Evolutionary conservation across 2,797 vertebrate genomes (phyloP).

Genomic region (Scyliorhinus canicula): DNA sequence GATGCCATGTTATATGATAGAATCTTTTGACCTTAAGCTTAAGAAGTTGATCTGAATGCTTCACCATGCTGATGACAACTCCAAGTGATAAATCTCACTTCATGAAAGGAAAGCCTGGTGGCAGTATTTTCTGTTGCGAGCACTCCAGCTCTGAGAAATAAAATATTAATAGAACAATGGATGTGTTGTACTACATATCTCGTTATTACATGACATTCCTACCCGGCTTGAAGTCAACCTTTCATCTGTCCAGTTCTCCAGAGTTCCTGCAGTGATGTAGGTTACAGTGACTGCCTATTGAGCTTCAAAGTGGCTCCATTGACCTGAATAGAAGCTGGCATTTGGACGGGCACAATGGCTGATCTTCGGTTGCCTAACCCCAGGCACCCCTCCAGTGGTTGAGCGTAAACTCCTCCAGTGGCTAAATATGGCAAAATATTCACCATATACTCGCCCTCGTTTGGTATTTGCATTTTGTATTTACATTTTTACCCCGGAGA

Average conservation of each 20-base stretch:
- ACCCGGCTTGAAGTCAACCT: neutral
- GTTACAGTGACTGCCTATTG: neutral
- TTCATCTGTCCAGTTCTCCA: neutral
- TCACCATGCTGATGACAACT: neutral
- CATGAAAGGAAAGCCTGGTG: neutral
- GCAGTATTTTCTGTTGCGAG: neutral
- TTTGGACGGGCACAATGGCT: neutral
- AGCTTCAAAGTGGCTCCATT: neutral
- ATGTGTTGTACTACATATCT: neutral
- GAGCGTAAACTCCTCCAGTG: neutral
- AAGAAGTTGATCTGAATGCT: neutral
- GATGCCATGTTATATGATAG: neutral
- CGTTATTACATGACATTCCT: neutral
- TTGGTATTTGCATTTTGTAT: neutral
- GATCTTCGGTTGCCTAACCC: neutral
- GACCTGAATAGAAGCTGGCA: neutral
- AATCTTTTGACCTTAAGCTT: neutral
- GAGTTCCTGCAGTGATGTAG: neutral
- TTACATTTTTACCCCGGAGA: neutral
- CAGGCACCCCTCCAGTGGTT: neutral
- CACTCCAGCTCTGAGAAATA: neutral
- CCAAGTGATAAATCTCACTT: neutral
- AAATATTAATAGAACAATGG: neutral
- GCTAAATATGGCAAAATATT: neutral
- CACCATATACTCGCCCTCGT: neutral